Base-by-base conservation (phyloP, 1,140 invertebrate species). In the Trissolcus basalis region DNA sequence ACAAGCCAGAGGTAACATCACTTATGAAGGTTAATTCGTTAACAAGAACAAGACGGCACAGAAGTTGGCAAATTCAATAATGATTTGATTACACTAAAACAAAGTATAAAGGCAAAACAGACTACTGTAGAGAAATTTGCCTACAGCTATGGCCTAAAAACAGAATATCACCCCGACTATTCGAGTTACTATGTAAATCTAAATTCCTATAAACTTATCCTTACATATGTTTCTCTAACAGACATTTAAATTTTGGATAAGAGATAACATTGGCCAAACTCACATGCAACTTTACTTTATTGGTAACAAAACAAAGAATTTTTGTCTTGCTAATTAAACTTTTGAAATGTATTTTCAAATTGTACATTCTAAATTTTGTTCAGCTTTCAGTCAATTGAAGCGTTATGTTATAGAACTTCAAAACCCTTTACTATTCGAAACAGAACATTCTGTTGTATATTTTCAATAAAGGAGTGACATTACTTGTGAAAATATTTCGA, bases 1-100 rank as follows among this genome's bases (percentile, higher is more conserved):
- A 90, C 6, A 88, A 87, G 5, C 89, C 85, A 64, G 90, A 91
- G 86, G 90, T 91, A 83, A 81, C 76, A 64, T 71, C 59, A 51
- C 19, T 27, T 6, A 6, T 27, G 19, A 1, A 56, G 53, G 50
- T 79, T 68, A 79, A 72, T 60, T 72, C 60, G 69, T 54, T 68
- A 65, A 70, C 67, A 63, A 71, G 53, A 60, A 67, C 39, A 32
- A 39, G 50, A 16, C 33, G 48, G 55, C 54, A 58, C 27, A 47
- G 54, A 68, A 77, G 53, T 77, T 72, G 59, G 58, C 68, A 64
- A 77, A 72, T 72, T 43, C 69, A 69, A 77, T 77, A 69, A 72
- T 60, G 43, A 64, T 69, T 77, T 44, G 59, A 61, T 77, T 77
- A 72, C 69, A 43, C 54, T 69, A 60, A 72, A 77, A 69, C 69